These are phyloP conservation scores for Coccyzus lansbergi DNA, from an alignment of 2,797 vertebrate species.

Conservation along the genomic window DNA sequence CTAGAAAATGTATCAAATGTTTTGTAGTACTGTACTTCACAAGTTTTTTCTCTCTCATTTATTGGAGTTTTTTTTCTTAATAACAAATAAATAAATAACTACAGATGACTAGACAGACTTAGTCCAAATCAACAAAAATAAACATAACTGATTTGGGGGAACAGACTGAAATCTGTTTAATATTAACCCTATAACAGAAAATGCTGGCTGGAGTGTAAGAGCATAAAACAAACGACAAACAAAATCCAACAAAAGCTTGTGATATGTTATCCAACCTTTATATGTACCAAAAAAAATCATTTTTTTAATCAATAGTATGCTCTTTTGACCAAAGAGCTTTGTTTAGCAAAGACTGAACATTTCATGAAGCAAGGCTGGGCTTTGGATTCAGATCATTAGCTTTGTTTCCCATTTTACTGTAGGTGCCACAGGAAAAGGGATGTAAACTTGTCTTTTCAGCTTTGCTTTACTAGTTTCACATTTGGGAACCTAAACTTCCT, in stretches of 20 bases:
- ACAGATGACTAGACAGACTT: background rate
- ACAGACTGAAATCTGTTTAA: background rate
- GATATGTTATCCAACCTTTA: slow-evolving; percentile 68
- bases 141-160: background rate
- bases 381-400: slow-evolving; percentile 78
- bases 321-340: slow-evolving; percentile 73
- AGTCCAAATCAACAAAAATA: background rate
- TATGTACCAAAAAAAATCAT: slow-evolving; percentile 67
- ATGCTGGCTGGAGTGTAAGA: slow-evolving; percentile 6
- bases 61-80: slow-evolving; percentile 10
- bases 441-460: slow-evolving; percentile 70
- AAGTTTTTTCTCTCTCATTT: slow-evolving; percentile 17
- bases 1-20: slow-evolving; percentile 67
- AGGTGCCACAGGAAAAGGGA: slow-evolving; percentile 61
- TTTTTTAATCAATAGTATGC: slow-evolving; percentile 75
- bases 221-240: slow-evolving; percentile 33
- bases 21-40: slow-evolving; percentile 57
- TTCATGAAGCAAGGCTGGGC: slow-evolving; percentile 71
- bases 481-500: slow-evolving; percentile 36
- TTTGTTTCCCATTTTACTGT: slow-evolving; percentile 68
- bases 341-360: slow-evolving; percentile 77
- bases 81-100: background rate
- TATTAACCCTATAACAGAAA: background rate
- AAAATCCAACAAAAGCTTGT: slow-evolving; percentile 51
- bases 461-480: slow-evolving; percentile 64